Percentiles rank a stretch among this genome's conserved stretches.
Evolutionary conservation across 2,797 vertebrate species (phyloP).

Genomic region (Falco cherrug): DNA sequence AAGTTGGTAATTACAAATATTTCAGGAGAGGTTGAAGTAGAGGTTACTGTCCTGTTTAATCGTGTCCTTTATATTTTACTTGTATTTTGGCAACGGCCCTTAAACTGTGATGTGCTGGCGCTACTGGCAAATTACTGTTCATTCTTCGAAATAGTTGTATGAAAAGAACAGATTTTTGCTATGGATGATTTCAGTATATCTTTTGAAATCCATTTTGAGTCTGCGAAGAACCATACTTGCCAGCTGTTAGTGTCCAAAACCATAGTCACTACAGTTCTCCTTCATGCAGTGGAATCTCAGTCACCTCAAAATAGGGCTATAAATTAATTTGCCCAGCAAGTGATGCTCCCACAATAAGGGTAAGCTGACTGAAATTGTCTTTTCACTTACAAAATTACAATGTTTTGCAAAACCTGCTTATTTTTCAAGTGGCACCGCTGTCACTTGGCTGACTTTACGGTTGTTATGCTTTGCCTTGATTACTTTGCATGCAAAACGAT

Average conservation of each 20-base stretch:
- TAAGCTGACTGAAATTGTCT: slow-evolving; percentile 16
- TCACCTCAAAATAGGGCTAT: neutral
- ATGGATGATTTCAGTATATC: neutral
- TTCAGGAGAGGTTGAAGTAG: neutral
- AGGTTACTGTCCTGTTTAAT: neutral
- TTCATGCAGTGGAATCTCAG: neutral
- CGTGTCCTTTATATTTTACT: neutral
- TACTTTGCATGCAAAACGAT: slow-evolving; percentile 5
- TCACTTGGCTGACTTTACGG: slow-evolving; percentile 19
- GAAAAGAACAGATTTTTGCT: neutral
- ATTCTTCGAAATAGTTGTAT: neutral
- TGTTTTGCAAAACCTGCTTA: slow-evolving; percentile 28
- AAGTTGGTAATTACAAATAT: neutral
- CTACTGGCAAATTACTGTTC: neutral
- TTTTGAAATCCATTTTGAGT: neutral
- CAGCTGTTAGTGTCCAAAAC: neutral
- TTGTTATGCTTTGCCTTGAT: slow-evolving; percentile 8
- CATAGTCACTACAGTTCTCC: neutral
- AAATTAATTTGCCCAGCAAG: slow-evolving; percentile 28
- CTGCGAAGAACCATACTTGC: neutral
- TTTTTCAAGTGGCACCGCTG: slow-evolving; percentile 13
- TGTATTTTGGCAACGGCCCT: neutral
- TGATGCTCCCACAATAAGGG: neutral
- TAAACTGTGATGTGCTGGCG: neutral
- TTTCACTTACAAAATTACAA: neutral